Conservation (phyloP, 2,888 invertebrate genomes). For the Rhagonycha fulva region DNA sequence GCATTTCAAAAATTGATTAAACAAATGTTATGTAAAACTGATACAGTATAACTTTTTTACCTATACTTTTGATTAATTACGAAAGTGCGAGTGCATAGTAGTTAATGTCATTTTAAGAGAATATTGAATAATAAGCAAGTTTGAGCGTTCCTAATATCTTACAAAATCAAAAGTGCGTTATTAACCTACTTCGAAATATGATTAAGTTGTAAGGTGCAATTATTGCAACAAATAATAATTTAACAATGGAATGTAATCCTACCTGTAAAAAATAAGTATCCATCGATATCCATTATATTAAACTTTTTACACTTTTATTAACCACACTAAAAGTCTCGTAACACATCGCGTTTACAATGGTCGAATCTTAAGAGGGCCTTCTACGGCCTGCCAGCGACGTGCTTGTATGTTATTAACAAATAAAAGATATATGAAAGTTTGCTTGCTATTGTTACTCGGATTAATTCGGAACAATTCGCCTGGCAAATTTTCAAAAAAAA, state of each 20-base stretch:
- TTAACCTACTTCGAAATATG: neutral
- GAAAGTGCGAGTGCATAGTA: neutral
- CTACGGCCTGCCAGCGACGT: conserved; percentile 29
- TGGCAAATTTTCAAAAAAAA: conserved; percentile 17
- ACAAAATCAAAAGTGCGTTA: neutral
- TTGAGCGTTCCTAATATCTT: neutral
- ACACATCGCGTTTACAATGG: conserved; percentile 25
- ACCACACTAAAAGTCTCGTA: conserved; percentile 21
- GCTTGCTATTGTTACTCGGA: conserved; percentile 16
- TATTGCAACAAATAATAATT: neutral
- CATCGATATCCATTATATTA: conserved; percentile 33
- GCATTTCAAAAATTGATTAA: too few species aligned
- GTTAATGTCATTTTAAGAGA: neutral
- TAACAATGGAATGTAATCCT: conserved; percentile 1
- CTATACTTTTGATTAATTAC: too few species aligned
- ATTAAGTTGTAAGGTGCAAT: neutral
- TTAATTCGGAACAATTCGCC: conserved; percentile 5
- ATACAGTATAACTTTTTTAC: too few species aligned
- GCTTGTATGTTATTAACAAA: conserved; percentile 33
- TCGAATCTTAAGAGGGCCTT: conserved; percentile 23
- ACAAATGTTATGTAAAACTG: too few species aligned
- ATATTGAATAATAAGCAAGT: neutral
- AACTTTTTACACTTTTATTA: conserved; percentile 27
- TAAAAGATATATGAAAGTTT: conserved; percentile 34
- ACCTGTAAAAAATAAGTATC: conserved; percentile 27